These are phyloP conservation scores for Callipepla squamata DNA, from an alignment of 2,113 vertebrate genomes.

Conservation along the genomic window DNA sequence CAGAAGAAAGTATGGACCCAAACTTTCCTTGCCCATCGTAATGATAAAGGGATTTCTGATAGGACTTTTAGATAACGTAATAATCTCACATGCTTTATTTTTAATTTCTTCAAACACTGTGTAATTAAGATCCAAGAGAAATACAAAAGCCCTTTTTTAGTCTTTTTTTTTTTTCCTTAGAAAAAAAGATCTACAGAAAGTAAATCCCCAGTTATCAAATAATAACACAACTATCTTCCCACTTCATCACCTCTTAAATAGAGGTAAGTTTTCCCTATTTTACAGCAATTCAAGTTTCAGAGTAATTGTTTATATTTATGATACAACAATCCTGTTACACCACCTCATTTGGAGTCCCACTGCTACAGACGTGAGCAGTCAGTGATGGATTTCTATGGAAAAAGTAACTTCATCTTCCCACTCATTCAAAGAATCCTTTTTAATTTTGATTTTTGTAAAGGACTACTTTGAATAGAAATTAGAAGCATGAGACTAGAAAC, in stretches of 20 bases:
- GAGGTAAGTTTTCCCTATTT: not conserved
- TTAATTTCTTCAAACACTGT: not conserved
- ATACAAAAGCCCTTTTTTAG: not conserved
- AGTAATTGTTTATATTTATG: not conserved
- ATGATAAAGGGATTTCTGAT: not conserved
- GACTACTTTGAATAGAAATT: not conserved
- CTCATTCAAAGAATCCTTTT: not conserved
- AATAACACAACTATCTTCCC: not conserved
- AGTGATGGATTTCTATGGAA: not conserved
- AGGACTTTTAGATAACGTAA: not conserved
- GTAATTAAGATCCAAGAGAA: not conserved
- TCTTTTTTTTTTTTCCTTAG: not conserved
- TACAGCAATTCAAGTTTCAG: not conserved
- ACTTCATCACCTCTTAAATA: not conserved
- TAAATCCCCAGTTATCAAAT: not conserved
- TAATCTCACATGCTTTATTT: not conserved
- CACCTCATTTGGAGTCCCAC: not conserved
- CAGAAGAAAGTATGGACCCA: not conserved
- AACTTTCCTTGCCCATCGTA: not conserved
- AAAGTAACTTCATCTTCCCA: not conserved
- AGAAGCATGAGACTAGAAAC: not conserved
- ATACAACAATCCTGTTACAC: not conserved
- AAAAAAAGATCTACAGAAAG: not conserved
- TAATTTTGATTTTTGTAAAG: not conserved
- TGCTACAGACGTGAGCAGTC: not conserved